Evolutionary conservation across 2,888 invertebrate genomes (phyloP).

Genomic region (Eremobia ochroleuca): DNA sequence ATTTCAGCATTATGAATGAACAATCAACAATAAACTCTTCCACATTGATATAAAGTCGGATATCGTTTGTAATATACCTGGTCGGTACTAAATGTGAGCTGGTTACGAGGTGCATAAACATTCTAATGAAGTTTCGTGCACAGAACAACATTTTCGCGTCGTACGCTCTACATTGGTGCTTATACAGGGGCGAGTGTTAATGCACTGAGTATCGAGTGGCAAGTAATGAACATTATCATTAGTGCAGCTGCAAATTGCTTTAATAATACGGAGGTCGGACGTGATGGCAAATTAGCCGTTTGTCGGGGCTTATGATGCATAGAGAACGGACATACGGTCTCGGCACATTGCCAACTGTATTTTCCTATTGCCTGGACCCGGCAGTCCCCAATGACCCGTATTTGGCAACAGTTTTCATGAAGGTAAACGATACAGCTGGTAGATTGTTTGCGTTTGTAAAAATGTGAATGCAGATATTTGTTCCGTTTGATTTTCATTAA

Average conservation of each 20-base stretch:
- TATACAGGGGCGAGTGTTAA: constrained; percentile 33
- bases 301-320: constrained; percentile 53
- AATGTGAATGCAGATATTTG: constrained; percentile 4
- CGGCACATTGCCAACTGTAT: constrained; percentile 55
- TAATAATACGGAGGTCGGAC: constrained; percentile 53
- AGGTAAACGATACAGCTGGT: constrained; percentile 47
- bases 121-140: constrained; percentile 42
- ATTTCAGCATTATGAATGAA: neutral
- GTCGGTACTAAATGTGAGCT: constrained; percentile 36
- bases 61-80: constrained; percentile 11
- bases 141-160: constrained; percentile 38
- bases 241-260: constrained; percentile 59
- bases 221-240: constrained; percentile 68
- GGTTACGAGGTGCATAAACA: constrained; percentile 48
- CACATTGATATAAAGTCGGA: neutral
- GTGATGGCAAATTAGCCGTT: constrained; percentile 39
- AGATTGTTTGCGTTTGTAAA: constrained; percentile 21
- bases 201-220: constrained; percentile 48
- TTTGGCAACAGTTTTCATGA: constrained; percentile 51
- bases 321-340: constrained; percentile 25
- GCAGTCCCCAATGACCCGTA: constrained; percentile 26
- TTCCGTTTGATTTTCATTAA: constrained; percentile 10
- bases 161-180: constrained; percentile 22
- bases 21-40: constrained; percentile 3
- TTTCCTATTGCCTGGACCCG: constrained; percentile 28